Conservation (phyloP, 2,113 vertebrate genomes). For the Salvelinus alpinus region DNA sequence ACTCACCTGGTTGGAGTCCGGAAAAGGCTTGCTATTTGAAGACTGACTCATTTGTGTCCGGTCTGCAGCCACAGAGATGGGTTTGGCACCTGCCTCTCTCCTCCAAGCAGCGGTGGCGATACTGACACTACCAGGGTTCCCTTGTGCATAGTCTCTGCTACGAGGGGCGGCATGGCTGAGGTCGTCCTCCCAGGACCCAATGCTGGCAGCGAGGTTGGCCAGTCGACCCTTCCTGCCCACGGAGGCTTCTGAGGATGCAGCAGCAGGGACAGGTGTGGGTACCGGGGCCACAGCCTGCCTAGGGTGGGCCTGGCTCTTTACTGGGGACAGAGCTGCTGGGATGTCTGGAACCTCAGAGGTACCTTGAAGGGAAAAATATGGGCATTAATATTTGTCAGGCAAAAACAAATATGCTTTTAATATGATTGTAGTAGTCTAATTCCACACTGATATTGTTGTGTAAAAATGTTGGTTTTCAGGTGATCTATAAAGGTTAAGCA, state of each 20-base stretch:
- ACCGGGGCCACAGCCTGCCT: slow-evolving; percentile 58
- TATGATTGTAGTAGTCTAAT: too few relatives aligned
- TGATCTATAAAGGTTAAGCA: not conserved
- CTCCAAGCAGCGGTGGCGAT: slow-evolving; percentile 72
- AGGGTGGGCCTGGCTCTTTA: slow-evolving; percentile 53
- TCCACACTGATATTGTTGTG: too few relatives aligned
- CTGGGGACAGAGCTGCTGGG: slow-evolving; percentile 42
- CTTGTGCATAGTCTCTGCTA: slow-evolving; percentile 71
- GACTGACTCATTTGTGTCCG: slow-evolving; percentile 61
- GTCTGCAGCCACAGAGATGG: slow-evolving; percentile 66
- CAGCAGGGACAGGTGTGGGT: slow-evolving; percentile 23
- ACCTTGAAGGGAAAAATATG: slow-evolving; percentile 36
- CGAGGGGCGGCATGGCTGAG: slow-evolving; percentile 78
- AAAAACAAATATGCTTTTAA: not conserved
- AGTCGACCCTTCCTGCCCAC: slow-evolving; percentile 84
- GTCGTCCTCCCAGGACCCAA: slow-evolving; percentile 96
- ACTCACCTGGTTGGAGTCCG: slow-evolving; percentile 74
- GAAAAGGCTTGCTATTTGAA: slow-evolving; percentile 67
- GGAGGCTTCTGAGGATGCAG: slow-evolving; percentile 62
- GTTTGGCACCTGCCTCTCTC: slow-evolving; percentile 73
- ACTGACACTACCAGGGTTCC: slow-evolving; percentile 80
- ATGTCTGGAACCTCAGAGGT: slow-evolving; percentile 41
- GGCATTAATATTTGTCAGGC: not conserved
- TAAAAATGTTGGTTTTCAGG: too few relatives aligned
- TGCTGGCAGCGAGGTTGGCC: slow-evolving; percentile 92